Evolutionary conservation across 2,113 vertebrate genomes (phyloP).

Genomic region (Pontoporia blainvillei): DNA sequence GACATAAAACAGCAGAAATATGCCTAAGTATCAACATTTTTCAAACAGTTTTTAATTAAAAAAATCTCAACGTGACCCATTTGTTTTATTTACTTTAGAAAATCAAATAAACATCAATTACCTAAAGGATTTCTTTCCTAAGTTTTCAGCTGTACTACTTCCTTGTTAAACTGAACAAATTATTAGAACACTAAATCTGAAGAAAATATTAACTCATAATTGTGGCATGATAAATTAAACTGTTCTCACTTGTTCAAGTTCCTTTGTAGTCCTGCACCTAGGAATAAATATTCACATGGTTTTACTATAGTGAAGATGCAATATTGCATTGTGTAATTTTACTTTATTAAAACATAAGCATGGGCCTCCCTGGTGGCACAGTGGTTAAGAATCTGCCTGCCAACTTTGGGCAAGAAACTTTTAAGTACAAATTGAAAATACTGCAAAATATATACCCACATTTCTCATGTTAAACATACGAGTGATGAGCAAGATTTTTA

Average conservation of each 20-base stretch:
- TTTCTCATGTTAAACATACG: not conserved
- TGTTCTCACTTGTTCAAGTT: conserved; percentile 4
- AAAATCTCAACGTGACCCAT: not conserved
- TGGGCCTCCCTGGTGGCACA: no score
- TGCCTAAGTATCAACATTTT: conserved; percentile 71
- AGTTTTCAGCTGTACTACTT: not conserved
- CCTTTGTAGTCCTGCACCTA: not conserved
- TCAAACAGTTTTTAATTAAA: conserved; percentile 51
- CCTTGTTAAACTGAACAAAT: conserved; percentile 18
- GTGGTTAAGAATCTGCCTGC: no score
- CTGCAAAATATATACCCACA: not conserved
- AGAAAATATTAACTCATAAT: conserved; percentile 11
- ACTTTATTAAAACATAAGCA: not conserved
- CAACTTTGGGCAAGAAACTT: not conserved
- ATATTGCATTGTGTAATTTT: not conserved
- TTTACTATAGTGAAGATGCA: not conserved
- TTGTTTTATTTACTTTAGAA: conserved; percentile 22
- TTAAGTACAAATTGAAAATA: not conserved
- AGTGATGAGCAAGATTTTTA: not conserved
- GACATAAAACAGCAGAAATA: conserved; percentile 46
- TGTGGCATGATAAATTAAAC: conserved; percentile 6
- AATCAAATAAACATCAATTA: conserved; percentile 26
- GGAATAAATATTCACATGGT: not conserved
- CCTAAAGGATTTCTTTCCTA: not conserved
- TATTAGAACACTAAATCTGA: not conserved